phyloP scores from a whole-genome alignment of 1,140 invertebrate genomes.

The Mesaphorura yosii region DNA sequence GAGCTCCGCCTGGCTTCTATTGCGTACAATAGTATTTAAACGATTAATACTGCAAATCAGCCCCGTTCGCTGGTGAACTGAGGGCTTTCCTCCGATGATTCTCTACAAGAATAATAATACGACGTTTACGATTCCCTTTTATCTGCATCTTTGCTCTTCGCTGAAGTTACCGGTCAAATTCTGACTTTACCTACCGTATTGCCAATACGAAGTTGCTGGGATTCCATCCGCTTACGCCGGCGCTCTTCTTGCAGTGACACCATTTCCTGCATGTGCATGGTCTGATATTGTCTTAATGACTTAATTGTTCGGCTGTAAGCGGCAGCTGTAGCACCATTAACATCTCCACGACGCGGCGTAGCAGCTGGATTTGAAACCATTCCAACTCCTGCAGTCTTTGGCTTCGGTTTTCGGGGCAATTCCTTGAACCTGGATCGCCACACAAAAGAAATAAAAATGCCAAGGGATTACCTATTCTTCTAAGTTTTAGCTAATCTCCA shows the following conservation, averaged over 20 bases:
- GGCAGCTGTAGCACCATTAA: too few species aligned
- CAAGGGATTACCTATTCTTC: neutral
- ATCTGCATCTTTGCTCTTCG: neutral
- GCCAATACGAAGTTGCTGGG: neutral
- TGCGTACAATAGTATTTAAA: too few species aligned
- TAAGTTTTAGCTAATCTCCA: too few species aligned
- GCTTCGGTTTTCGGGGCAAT: neutral
- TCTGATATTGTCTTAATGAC: too few species aligned
- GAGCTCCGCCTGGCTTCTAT: too few species aligned
- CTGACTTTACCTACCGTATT: neutral
- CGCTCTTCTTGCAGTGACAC: neutral
- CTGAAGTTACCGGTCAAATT: neutral
- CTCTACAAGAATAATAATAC: neutral
- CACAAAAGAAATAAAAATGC: neutral
- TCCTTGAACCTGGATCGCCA: neutral
- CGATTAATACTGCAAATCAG: neutral
- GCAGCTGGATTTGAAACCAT: neutral
- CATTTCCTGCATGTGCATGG: too few species aligned
- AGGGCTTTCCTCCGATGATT: neutral
- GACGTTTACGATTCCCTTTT: neutral
- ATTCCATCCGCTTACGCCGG: neutral
- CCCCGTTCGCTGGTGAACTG: neutral
- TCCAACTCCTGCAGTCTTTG: neutral
- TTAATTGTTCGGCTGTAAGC: too few species aligned
- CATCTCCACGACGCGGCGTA: too few species aligned